A percentile compares a stretch with the other conserved stretches of the same genome.
These are phyloP conservation scores for Sarcophaga carnaria DNA, from an alignment of 2,888 invertebrate genomes.

Conservation along the genomic window DNA sequence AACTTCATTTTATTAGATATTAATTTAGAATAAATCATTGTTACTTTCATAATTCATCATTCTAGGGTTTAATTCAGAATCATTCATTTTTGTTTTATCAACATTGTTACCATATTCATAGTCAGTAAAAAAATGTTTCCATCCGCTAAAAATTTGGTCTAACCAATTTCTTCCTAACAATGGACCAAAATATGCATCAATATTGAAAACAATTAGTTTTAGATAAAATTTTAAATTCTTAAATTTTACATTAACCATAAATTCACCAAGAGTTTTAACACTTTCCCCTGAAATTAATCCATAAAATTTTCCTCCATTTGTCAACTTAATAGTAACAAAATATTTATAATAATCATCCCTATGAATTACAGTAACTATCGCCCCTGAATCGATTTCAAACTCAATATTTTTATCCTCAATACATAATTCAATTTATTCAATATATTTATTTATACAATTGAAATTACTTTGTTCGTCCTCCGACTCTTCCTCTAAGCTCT, in stretches of 20 bases:
- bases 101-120: no score
- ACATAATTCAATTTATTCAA: conserved; percentile 15
- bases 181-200: conserved; percentile 44
- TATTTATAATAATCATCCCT: conserved; percentile 47
- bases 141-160: neutral
- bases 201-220: conserved; percentile 55
- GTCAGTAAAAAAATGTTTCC: no score
- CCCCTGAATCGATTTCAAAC: conserved; percentile 65
- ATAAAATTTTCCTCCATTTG: no score
- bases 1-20: conserved; percentile 41
- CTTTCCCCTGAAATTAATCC: conserved; percentile 42
- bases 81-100: no score
- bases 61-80: neutral
- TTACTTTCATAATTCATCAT: neutral
- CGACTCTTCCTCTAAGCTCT: no score
- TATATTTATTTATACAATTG: no score
- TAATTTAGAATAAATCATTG: conserved; percentile 19
- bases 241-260: conserved; percentile 43
- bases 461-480: no score
- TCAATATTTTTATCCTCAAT: conserved; percentile 40
- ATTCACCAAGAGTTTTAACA: conserved; percentile 51
- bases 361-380: conserved; percentile 57
- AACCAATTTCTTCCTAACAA: conserved; percentile 59
- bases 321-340: conserved; percentile 20
- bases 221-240: conserved; percentile 21